Evolutionary conservation across 2,888 invertebrate species (phyloP), one percentile per base, ranked within the genome.

Genomic region (Drosophila neonasuta): DNA sequence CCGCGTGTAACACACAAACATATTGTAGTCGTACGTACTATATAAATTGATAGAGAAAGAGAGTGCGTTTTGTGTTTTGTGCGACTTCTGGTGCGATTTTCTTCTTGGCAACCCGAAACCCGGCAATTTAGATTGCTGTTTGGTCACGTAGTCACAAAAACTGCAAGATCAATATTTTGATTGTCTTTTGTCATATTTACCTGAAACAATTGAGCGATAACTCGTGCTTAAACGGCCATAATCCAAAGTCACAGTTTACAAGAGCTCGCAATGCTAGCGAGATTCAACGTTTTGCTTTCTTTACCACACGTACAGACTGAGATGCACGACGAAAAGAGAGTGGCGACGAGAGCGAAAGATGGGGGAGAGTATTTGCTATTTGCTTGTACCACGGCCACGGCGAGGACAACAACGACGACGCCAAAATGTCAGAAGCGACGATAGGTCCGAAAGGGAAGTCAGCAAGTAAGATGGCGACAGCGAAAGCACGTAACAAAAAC

Each of bases 181-280:
- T 74, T 57, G 46, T 17, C 36, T 55, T 56, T 52, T 63, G 24
- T 41, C 17, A 73, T 73, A 77, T 77, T 77, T 77, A 77, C 76
- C 76, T 77, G 74, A 34, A 34, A 15, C 20, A 57, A 45, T 62
- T 54, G n/a, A 24, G 24, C 56, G 63, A 59, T 46, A 62, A 51
- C 45, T 70, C 51, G 77, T 64, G 64, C 60, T 74, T 62, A 48
- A 65, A 44, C 44, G 7, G 34, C 48, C 56, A 15, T 62, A 42
- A 59, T 76, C 64, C 72, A 13, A 59, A 57, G 46, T 51, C 55
- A 51, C 46, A 62, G 61, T 50, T 15, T 39, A 17, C 5, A 58
- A 54, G 36, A 45, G 29, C 24, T 17, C 42, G 30, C 41, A 42
- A 44, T 64, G 4, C 39, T 24, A 7, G 30, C 52, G 34, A 57